Base-by-base conservation (phyloP, 2,113 vertebrate genomes). In the Steatornis caripensis region DNA sequence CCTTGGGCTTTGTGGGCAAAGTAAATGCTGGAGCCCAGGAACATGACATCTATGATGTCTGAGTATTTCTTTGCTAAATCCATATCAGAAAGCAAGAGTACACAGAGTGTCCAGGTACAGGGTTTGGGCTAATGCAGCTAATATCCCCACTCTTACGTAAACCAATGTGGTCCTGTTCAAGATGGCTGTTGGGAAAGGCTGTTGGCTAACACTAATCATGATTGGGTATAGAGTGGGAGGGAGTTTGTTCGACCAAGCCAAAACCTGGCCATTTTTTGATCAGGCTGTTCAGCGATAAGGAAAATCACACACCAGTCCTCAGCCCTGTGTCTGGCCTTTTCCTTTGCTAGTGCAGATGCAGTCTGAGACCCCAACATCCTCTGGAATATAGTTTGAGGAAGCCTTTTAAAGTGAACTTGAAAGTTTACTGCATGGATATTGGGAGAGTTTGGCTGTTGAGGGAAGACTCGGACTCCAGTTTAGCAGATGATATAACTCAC, bases 141-240 rank as follows among this genome's bases (percentile, higher is more conserved):
- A 83, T 58, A 12, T 58, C 14, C 21, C 6, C 12, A 22, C 12
- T 72, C 5, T 68, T 39, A 36, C 5, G 5, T 39, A 60, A 91
- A 86, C 54, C 4, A 10, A 2, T 5, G 4, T 1, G 2, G 36
- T 54, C 22, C 32, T 51, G 12, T 9, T 83, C 9, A 68, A 62
- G 21, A 17, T 86, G n/a, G 8, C 12, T 37, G 2, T 11, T 89
- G 60, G 39, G 41, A 90, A 84, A 80, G 20, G 6, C 6, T 76
- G 37, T 34, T 34, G 43, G 5, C 11, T 77, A 58, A n/a, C 19
- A 24, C 6, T 5, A 41, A 46, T 16, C 43, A 15, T n/a, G 57
- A 64, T 9, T 1, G 11, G 51, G 10, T 7, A 22, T 6, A 64
- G 3, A 1, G 23, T 0, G 2, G n/a, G 46, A 84, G 3, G 15